phyloP scores from a whole-genome alignment of 2,113 vertebrate species.

The Syngnathus typhle region DNA sequence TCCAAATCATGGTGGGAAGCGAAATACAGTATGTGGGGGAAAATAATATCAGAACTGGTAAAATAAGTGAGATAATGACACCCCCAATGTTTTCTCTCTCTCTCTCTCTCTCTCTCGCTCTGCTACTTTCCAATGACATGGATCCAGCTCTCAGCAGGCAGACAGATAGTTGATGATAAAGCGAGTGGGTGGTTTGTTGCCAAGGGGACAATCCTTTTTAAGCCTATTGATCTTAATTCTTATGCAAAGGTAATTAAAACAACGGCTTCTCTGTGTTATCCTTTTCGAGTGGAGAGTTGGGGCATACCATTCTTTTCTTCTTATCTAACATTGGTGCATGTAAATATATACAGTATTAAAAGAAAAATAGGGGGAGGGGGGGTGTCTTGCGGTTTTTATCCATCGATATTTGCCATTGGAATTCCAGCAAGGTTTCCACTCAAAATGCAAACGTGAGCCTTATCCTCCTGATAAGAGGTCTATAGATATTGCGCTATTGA shows the following conservation, averaged over 20 bases:
- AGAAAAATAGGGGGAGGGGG: constrained; percentile 41
- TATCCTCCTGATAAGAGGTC: constrained; percentile 52
- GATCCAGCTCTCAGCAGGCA: constrained; percentile 39
- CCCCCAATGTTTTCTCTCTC: constrained; percentile 3
- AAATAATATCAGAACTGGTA: constrained; percentile 12
- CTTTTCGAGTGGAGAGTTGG: constrained; percentile 25
- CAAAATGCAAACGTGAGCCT: constrained; percentile 60
- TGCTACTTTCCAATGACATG: constrained; percentile 8
- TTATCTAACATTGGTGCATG: constrained; percentile 43
- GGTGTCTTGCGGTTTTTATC: constrained; percentile 46
- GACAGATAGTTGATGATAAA: constrained; percentile 52
- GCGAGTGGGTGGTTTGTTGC: constrained; percentile 57
- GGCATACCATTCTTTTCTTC: constrained; percentile 1
- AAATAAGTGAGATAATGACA: constrained; percentile 25
- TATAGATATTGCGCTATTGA: constrained; percentile 52
- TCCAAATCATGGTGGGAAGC: constrained; percentile 12
- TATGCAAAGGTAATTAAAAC: constrained; percentile 74
- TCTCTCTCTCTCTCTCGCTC: constrained; percentile 14
- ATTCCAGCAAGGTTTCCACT: constrained; percentile 62
- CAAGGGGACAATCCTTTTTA: constrained; percentile 56
- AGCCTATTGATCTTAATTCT: constrained; percentile 58
- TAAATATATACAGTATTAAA: constrained; percentile 25
- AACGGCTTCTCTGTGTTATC: constrained; percentile 52
- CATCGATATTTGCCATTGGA: constrained; percentile 62
- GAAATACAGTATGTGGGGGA: background rate